Evolutionary conservation across 1,140 invertebrate genomes (phyloP), one percentile per base, ranked within the genome.

Genomic region (Drosophila sp.): DNA sequence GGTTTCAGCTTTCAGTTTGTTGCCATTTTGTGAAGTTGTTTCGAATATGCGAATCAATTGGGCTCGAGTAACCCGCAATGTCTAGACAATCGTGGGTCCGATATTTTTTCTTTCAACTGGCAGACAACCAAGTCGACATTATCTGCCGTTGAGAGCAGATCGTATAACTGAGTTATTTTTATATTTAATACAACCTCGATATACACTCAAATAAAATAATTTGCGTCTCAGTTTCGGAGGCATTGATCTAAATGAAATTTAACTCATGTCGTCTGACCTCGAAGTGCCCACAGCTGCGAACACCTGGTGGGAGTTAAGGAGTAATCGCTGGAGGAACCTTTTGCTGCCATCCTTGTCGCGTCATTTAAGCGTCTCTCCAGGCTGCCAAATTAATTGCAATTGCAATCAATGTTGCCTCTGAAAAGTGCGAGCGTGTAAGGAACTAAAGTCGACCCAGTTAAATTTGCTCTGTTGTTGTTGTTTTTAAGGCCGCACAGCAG

Each of bases 321-420:
- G n/a, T n/a, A n/a, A n/a, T n/a, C n/a, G n/a, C n/a, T n/a, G n/a
- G n/a, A n/a, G n/a, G 16, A 2, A 18, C n/a, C 11, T 18, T 62
- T 7, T 13, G 7, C n/a, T 27, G 36, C 7, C 27, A 25, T 18
- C 48, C 61, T 46, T 72, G 69, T 48, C 14, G 7, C 43, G 13
- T 50, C 43, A 45, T 53, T 72, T 72, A 72, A 67, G 70, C 70
- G 53, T 29, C 53, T 72, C 58, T 66, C 63, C 53, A 59, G 46
- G 46, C 70, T 59, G 63, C 56, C 70, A 73, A 67, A 67, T 69
- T 67, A 73, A 67, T 73, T 73, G 70, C 70, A 73, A 67, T 67
- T 61, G 54, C 64, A 67, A 73, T 69, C 70, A 72, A 54, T 59
- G 64, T 43, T 51, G 36, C 69, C 61, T 32, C 61, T 34, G 11